Conservation (phyloP, 2,113 vertebrate species). For the Arvicanthis niloticus region DNA sequence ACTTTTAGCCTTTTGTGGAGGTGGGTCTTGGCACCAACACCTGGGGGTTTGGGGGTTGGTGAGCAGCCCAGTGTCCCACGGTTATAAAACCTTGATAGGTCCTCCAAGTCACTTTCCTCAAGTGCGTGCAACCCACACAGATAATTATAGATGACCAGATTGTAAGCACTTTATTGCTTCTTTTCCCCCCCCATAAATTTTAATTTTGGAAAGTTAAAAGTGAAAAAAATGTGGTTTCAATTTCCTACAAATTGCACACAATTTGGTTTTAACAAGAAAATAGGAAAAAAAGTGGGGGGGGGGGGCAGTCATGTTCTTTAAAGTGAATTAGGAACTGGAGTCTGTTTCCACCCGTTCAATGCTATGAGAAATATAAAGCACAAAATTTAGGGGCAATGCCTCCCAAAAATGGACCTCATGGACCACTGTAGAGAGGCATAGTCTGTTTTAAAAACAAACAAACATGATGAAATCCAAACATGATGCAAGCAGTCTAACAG, state of each 20-base stretch:
- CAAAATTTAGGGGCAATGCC: slow-evolving; percentile 83
- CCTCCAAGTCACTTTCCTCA: slow-evolving; percentile 86
- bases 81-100: slow-evolving; percentile 85
- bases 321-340: slow-evolving; percentile 83
- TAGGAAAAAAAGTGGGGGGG: slow-evolving; percentile 81
- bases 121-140: slow-evolving; percentile 88
- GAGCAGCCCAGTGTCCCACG: slow-evolving; percentile 86
- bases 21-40: slow-evolving; percentile 66
- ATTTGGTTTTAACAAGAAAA: slow-evolving; percentile 90
- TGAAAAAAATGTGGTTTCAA: slow-evolving; percentile 91
- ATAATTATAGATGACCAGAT: slow-evolving; percentile 92
- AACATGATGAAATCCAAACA: slow-evolving; percentile 78
- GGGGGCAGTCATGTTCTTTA: slow-evolving; percentile 70
- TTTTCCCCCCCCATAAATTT: slow-evolving; percentile 90
- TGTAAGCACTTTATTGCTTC: slow-evolving; percentile 92
- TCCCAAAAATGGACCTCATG: slow-evolving; percentile 65
- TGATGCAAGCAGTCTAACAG: slow-evolving; percentile 72
- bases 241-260: slow-evolving; percentile 90
- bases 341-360: slow-evolving; percentile 83
- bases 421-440: slow-evolving; percentile 66
- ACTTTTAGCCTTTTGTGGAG: slow-evolving; percentile 71
- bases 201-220: slow-evolving; percentile 91
- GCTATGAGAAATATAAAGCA: slow-evolving; percentile 82
- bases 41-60: neutral
- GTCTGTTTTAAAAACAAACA: neutral